Base-by-base conservation (phyloP, 2,113 vertebrate genomes). In the Fregata magnificens region DNA sequence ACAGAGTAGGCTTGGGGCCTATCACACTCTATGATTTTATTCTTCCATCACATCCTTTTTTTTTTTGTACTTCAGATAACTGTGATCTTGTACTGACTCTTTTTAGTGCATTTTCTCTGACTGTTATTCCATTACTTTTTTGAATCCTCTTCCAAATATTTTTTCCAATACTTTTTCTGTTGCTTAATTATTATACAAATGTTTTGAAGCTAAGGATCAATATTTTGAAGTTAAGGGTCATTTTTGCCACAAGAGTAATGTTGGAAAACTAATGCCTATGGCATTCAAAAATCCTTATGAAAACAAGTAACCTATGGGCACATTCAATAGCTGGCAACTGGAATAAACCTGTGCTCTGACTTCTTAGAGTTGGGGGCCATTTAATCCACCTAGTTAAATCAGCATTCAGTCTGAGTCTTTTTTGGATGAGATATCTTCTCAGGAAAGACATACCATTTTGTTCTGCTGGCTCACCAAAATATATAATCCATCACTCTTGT, bases 1-100 rank as follows among this genome's bases (percentile, higher is more conserved):
- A 69, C 90, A 82, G 97, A 97, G 32, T 52, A 90, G 80, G 69
- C 82, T 97, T 94, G 10, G 34, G 84, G 67, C 63, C 69, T 85
- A 95, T 78, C 90, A 96, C 76, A 97, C 44, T 81, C 18, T 14
- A 77, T 92, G 67, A 95, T 86, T 98, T 98, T 97, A 96, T 95
- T 96, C 49, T 40, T 52, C 36, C 55, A 66, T 45, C 9, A 42
- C 16, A 88, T 22, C 28, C 9, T 1, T 47, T 40, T n/a, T 63
- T 52, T 69, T 11, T 5, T 16, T 4, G 0, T 78, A 62, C 19
- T 67, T 94, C 32, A 93, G 40, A 36, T 44, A 93, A 50, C 16
- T 94, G 21, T 85, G 42, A 81, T 84, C 34, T 71, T 56, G 9
- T 32, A 44, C 32, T 22, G 53, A 78, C 28, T 61, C 31, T 67